Base-by-base conservation (phyloP, 1,140 invertebrate genomes). In the Ceratina japonica region DNA sequence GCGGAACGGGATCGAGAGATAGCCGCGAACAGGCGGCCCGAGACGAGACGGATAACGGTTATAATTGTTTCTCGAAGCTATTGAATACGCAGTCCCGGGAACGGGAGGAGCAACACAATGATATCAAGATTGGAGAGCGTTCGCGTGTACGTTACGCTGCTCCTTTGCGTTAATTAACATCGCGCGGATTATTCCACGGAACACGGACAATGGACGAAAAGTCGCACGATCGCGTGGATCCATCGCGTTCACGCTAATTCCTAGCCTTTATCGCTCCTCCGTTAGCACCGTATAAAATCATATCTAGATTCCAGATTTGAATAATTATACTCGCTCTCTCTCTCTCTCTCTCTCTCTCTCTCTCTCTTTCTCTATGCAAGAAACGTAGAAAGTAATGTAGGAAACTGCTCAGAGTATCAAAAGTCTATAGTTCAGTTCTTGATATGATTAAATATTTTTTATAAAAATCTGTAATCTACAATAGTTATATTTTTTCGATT, bases 1-100 rank as follows among this genome's bases (percentile, higher is more conserved):
- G 37, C 74, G 64, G 18, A 20, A 69, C 69, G 24, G 52, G 24
- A 76, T 69, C 58, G 37, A 76, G 37, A 76, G 65, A 61, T 52
- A 59, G 24, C 74, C 69, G 16, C 49, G 64, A 76, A 76, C 59
- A 76, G 56, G 54, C 74, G 31, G 37, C 37, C 37, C 37, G 37
- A 44, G 37, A 44, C 51, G 15, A 59, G 18, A 31, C 37, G 58
- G 65, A 75, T 76, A 75, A 75, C 74, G 15, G 64, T 76, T 76
- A 69, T 76, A 69, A 76, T 76, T 76, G 74, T 76, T 76, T 69
- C 64, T 56, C 64, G 54, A 69, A 59, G 54, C 74, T 59, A 61
- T 76, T 76, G 74, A 76, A 69, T 76, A 76, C 69, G 74, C 56
- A 69, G n/a, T 76, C 16, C 54, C 4, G 10, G 22, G 37, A 44